A percentile compares a stretch with the other conserved stretches of the same genome.
Conservation (phyloP, 2,888 invertebrate genomes). For the Mimachlamys varia region DNA sequence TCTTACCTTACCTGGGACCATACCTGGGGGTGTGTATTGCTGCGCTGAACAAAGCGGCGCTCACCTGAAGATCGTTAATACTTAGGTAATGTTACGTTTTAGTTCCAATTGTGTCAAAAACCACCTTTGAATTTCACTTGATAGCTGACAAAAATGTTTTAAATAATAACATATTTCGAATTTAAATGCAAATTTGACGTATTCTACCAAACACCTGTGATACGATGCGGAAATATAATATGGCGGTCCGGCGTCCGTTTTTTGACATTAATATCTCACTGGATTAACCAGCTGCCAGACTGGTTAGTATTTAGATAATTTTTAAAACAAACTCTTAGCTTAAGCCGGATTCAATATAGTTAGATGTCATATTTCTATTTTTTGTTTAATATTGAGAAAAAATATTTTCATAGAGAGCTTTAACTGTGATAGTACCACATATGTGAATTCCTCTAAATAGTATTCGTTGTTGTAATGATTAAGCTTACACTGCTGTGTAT, state of each 20-base stretch:
- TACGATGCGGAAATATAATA: background rate
- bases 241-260: background rate
- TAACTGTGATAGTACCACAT: background rate
- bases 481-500: background rate
- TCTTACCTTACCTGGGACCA: background rate
- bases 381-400: background rate
- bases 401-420: background rate
- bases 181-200: conserved; percentile 33
- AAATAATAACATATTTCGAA: conserved; percentile 36
- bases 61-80: conserved; percentile 28
- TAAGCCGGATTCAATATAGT: background rate
- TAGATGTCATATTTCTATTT: background rate
- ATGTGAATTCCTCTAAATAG: background rate
- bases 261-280: background rate
- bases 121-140: background rate
- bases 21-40: conserved; percentile 32
- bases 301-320: background rate
- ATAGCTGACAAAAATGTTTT: conserved; percentile 36
- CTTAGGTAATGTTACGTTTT: conserved; percentile 31
- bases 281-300: background rate
- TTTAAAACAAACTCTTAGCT: background rate
- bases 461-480: background rate
- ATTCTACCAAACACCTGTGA: conserved; percentile 13
- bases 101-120: conserved; percentile 22
- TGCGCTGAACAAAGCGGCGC: background rate